Evolutionary conservation across 23 tunicate genomes (phyloP).

Genomic region (Styela plicata): DNA sequence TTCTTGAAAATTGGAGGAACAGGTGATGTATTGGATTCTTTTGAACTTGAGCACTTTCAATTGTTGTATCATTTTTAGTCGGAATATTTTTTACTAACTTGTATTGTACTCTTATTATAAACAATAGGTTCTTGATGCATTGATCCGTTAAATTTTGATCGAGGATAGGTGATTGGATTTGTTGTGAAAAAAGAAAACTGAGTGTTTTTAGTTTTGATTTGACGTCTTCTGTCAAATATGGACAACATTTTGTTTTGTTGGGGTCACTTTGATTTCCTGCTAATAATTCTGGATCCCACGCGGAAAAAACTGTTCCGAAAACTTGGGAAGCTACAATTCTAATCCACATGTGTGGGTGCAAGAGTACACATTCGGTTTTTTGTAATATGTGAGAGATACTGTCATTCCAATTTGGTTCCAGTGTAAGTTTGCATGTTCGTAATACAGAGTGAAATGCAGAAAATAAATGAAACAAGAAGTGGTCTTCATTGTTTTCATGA

Average conservation of each 20-base stretch:
- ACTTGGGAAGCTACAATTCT: conserved; percentile 54
- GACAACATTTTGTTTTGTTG: neutral
- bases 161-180: conserved; percentile 30
- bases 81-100: neutral
- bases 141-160: conserved; percentile 58
- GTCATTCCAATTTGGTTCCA: conserved; percentile 13
- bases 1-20: conserved; percentile 26
- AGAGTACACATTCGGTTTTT: conserved; percentile 29
- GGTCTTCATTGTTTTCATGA: conserved; percentile 44
- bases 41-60: neutral
- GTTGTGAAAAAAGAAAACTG: conserved; percentile 33
- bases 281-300: conserved; percentile 44
- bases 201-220: conserved; percentile 36
- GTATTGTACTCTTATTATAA: conserved; percentile 34
- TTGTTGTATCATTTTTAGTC: neutral
- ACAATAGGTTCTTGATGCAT: conserved; percentile 59
- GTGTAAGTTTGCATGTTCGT: conserved; percentile 32
- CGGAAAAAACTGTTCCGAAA: conserved; percentile 49
- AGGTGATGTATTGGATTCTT: conserved; percentile 1
- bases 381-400: conserved; percentile 22
- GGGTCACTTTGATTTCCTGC: neutral
- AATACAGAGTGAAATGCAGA: conserved; percentile 53
- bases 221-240: conserved; percentile 38
- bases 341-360: conserved; percentile 84
- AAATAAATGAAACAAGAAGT: conserved; percentile 45